These are phyloP conservation scores for Sphaerophoria taeniata DNA, from an alignment of 2,888 invertebrate genomes.

Conservation along the genomic window DNA sequence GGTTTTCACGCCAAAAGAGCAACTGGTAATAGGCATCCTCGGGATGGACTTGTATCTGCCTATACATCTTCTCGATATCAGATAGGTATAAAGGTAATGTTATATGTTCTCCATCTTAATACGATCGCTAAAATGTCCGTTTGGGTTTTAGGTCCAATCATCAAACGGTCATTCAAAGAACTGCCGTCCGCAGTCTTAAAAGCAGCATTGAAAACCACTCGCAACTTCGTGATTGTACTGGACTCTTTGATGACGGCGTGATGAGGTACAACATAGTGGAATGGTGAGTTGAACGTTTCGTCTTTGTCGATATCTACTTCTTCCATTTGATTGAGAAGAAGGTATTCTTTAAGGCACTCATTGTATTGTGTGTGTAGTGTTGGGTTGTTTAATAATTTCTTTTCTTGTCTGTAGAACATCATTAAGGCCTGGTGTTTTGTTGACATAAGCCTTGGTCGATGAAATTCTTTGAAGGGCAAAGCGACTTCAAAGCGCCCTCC, in stretches of 20 bases:
- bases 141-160: background rate
- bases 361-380: too few species aligned
- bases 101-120: constrained; percentile 21
- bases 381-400: too few species aligned
- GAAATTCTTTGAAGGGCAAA: constrained; percentile 9
- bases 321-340: too few species aligned
- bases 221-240: background rate
- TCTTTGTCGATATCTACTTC: too few species aligned
- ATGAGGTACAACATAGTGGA: background rate
- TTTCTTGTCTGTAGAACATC: too few species aligned
- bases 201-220: background rate
- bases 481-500: background rate
- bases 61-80: too few species aligned
- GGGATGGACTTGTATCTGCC: too few species aligned
- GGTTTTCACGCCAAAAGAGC: background rate
- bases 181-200: background rate
- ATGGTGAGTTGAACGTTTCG: background rate
- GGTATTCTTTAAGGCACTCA: too few species aligned
- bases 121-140: background rate
- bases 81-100: constrained; percentile 18
- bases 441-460: background rate
- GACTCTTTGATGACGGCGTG: background rate
- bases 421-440: background rate
- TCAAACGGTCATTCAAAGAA: background rate
- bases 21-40: too few species aligned